These are phyloP conservation scores for Myopa testacea DNA, from an alignment of 2,888 invertebrate genomes.

Conservation along the genomic window DNA sequence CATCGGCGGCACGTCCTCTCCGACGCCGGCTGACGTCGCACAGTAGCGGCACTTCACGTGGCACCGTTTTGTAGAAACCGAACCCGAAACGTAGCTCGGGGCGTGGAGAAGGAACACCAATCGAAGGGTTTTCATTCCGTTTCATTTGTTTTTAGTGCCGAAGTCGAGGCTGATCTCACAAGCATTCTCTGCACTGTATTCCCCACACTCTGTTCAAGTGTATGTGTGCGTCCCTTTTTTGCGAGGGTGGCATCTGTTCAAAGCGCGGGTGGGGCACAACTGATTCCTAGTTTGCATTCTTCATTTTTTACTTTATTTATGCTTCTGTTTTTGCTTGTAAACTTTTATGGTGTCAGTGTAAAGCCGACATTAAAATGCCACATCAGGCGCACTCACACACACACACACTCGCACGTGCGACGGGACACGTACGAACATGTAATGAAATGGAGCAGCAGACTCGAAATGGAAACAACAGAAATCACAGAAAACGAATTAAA, in stretches of 20 bases:
- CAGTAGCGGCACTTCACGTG: too few relatives aligned
- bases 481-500: not conserved
- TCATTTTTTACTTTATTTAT: not conserved
- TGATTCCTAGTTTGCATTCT: not conserved
- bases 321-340: conserved; percentile 24
- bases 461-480: not conserved
- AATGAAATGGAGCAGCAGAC: conserved; percentile 20
- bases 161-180: too few relatives aligned
- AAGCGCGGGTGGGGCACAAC: not conserved
- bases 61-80: too few relatives aligned
- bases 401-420: not conserved
- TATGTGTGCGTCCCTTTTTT: not conserved
- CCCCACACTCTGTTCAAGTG: not conserved
- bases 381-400: conserved; percentile 10
- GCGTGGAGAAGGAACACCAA: not conserved
- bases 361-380: conserved; percentile 27
- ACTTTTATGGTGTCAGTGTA: conserved; percentile 33
- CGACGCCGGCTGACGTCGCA: too few relatives aligned
- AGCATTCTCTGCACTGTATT: too few relatives aligned
- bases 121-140: not conserved
- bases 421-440: not conserved
- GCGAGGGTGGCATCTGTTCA: not conserved
- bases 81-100: not conserved
- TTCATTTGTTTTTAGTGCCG: too few relatives aligned
- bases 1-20: not conserved